Evolutionary conservation across 1,140 invertebrate species (phyloP).

Genomic region (Diachasma alloeum): DNA sequence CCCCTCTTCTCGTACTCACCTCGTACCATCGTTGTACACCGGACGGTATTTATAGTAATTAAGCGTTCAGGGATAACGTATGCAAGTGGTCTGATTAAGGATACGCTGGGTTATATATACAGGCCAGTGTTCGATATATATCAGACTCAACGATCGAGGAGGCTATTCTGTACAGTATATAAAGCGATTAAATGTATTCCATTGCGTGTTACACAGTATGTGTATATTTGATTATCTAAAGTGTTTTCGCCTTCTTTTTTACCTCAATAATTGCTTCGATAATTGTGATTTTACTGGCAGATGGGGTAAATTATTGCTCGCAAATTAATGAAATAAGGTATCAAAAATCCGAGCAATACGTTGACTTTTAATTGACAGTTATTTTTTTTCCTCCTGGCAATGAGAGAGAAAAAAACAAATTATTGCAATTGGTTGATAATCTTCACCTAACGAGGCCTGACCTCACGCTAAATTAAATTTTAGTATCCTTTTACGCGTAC

Average conservation of each 20-base stretch:
- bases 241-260: not conserved
- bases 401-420: not conserved
- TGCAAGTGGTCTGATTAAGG: constrained; percentile 28
- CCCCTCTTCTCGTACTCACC: not conserved
- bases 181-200: constrained; percentile 5
- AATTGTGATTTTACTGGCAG: not conserved
- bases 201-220: constrained; percentile 12
- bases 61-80: constrained; percentile 27
- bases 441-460: not conserved
- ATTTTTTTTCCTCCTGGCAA: not conserved
- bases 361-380: not conserved
- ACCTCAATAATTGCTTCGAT: not conserved
- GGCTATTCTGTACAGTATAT: not conserved
- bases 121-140: constrained; percentile 14
- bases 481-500: not conserved
- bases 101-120: constrained; percentile 13
- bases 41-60: constrained; percentile 25
- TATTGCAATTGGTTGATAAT: not conserved
- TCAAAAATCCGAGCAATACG: not conserved
- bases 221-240: constrained; percentile 15
- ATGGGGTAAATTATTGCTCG: not conserved
- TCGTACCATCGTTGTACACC: not conserved
- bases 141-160: not conserved
- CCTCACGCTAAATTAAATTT: constrained; percentile 8
- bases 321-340: not conserved